Evolutionary conservation across 2,113 vertebrate species (phyloP), one percentile per base, ranked within the genome.

Genomic region (Antennarius striatus): DNA sequence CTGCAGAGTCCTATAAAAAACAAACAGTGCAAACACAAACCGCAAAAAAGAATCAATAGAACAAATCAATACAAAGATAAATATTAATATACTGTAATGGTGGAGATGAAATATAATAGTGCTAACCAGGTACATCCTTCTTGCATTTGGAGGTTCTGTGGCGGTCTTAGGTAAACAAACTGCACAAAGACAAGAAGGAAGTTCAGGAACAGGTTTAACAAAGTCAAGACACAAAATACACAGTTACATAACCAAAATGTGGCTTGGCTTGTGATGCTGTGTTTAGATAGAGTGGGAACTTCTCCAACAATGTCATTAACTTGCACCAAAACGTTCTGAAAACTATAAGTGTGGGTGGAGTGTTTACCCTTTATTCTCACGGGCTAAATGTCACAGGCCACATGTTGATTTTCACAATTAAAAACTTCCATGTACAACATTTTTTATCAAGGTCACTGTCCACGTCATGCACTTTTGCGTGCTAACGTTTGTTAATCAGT

Each of bases 91-190:
- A 36, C 16, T 47, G 14, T 10, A 52, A 45, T 15, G 29, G 36
- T 53, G 55, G 10, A 61, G 15, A 14, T 42, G 6, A 55, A 63
- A 73, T 67, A 11, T 29, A 6, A 32, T 17, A 58, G 5, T 4
- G 12, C 60, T 81, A 71, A 86, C 88, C 71, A 69, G 56, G 61
- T 73, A 70, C 69, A 81, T 74, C 60, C 61, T 59, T 83, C 76
- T 52, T 63, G 67, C 48, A 55, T 76, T 63, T 77, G 61, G 69
- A 80, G 71, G 58, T 54, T 70, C 56, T 17, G 28, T 49, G 42
- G 42, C 22, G 59, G 56, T 63, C 54, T 91, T 90, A 93, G 76
- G 91, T 92, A 75, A 92, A 93, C 84, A 93, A 88, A 89, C 92
- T 93, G 86, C 64, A 75, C 14, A 69, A 17, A 50, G 68, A 71